These are phyloP conservation scores for Grapholita molesta DNA, from an alignment of 1,140 invertebrate species.

Conservation along the genomic window DNA sequence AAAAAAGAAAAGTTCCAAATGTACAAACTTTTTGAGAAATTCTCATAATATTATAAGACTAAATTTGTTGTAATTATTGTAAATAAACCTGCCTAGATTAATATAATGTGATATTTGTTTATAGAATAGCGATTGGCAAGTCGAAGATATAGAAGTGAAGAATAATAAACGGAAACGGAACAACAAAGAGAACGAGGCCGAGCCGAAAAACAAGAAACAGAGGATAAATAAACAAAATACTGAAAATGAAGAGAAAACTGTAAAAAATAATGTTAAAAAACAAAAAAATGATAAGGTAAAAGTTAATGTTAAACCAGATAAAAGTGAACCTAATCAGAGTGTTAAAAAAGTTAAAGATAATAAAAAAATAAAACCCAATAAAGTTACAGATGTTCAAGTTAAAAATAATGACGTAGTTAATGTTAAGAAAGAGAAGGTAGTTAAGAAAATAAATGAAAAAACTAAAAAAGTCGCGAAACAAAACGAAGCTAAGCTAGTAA, in stretches of 20 bases:
- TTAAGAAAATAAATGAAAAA: slow-evolving; percentile 19
- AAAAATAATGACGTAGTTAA: neutral
- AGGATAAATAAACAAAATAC: slow-evolving; percentile 22
- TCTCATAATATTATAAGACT: too few species aligned
- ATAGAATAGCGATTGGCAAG: slow-evolving; percentile 53
- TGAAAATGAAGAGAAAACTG: slow-evolving; percentile 35
- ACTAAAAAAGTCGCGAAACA: slow-evolving; percentile 26
- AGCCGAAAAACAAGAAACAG: slow-evolving; percentile 11
- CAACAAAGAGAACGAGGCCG: neutral
- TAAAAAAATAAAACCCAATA: too few species aligned
- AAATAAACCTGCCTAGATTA: too few species aligned
- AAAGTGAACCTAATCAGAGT: slow-evolving; percentile 18
- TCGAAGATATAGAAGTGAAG: slow-evolving; percentile 41
- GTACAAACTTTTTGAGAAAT: too few species aligned
- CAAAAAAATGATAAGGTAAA: slow-evolving; percentile 29
- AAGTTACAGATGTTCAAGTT: slow-evolving; percentile 1
- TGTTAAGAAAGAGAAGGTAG: slow-evolving; percentile 7
- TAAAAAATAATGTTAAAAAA: slow-evolving; percentile 21
- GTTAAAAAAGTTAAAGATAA: slow-evolving; percentile 22
- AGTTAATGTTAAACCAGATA: slow-evolving; percentile 24
- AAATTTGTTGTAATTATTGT: too few species aligned
- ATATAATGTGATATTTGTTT: slow-evolving; percentile 13
- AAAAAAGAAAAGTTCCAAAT: too few species aligned
- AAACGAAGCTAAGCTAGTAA: slow-evolving; percentile 40
- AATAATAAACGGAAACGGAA: slow-evolving; percentile 18